Conservation (phyloP, 2,888 invertebrate species). For the Caprella mutica region DNA sequence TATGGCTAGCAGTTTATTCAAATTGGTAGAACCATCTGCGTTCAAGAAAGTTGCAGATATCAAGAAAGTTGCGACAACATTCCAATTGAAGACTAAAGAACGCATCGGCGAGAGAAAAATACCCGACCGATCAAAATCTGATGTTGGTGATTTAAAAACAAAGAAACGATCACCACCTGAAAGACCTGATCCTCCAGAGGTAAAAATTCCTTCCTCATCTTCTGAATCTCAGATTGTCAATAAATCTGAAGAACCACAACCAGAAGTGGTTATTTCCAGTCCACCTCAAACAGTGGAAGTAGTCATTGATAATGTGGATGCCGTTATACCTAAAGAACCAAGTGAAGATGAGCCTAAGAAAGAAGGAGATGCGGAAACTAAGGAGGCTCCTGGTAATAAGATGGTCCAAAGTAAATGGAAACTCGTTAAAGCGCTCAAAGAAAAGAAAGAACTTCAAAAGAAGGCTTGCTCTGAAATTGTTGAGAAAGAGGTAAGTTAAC, state of each 20-base stretch:
- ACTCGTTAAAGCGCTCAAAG: constrained; percentile 73
- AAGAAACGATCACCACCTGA: no score
- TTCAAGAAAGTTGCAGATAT: constrained; percentile 1
- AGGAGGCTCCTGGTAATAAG: constrained; percentile 34
- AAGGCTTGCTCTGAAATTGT: constrained; percentile 18
- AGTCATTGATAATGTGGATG: not conserved
- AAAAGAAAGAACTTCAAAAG: constrained; percentile 62
- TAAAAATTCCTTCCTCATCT: no score
- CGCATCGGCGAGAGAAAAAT: no score
- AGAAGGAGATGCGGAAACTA: constrained; percentile 37
- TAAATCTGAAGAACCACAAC: constrained; percentile 44
- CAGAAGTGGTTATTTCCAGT: not conserved
- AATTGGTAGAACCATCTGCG: constrained; percentile 6
- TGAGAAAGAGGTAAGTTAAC: constrained; percentile 27
- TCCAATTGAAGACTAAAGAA: no score
- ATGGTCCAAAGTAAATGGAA: constrained; percentile 75
- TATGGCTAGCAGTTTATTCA: not conserved
- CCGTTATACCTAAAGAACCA: not conserved
- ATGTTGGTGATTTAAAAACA: no score
- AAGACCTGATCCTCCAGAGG: no score
- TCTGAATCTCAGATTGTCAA: no score
- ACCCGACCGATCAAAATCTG: no score
- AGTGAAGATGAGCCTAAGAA: constrained; percentile 11
- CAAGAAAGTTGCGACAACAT: constrained; percentile 4
- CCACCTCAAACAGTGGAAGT: constrained; percentile 1